A percentile compares a stretch with the other conserved stretches of the same genome.
Conservation (phyloP, 1,140 invertebrate genomes). For the Scaptomyza hsui region DNA sequence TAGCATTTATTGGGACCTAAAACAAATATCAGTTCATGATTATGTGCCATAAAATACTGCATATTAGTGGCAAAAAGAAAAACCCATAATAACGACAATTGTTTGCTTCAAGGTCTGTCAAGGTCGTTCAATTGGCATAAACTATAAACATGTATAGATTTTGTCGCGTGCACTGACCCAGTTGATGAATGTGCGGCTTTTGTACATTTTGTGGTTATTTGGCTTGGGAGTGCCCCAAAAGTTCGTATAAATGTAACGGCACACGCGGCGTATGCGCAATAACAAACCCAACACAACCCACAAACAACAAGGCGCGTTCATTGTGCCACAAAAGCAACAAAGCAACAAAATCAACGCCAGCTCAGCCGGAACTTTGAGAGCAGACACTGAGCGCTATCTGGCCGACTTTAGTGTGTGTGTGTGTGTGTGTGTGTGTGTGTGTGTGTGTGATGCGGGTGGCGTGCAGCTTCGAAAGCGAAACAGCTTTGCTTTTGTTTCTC, state of each 20-base stretch:
- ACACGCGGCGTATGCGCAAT: constrained; percentile 75
- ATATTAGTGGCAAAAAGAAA: background rate
- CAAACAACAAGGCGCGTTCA: constrained; percentile 59
- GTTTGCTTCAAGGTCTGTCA: constrained; percentile 73
- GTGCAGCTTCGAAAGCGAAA: constrained; percentile 48
- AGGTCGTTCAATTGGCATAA: constrained; percentile 64
- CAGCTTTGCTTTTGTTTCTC: constrained; percentile 60
- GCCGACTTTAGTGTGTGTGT: constrained; percentile 34
- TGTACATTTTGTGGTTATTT: constrained; percentile 33
- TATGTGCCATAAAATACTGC: background rate
- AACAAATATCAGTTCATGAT: background rate
- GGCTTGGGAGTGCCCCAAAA: constrained; percentile 34
- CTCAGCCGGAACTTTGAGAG: constrained; percentile 73
- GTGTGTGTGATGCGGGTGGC: constrained; percentile 51
- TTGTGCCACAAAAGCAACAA: constrained; percentile 39
- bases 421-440: constrained; percentile 23
- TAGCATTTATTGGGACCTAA: background rate
- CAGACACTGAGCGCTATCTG: constrained; percentile 28
- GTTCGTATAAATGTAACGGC: constrained; percentile 43
- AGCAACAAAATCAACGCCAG: constrained; percentile 26
- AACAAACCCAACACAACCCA: constrained; percentile 47
- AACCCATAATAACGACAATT: constrained; percentile 19
- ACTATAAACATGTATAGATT: constrained; percentile 30
- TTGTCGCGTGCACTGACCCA: constrained; percentile 72
- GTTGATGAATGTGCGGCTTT: constrained; percentile 44